Conservation (phyloP, 2,113 vertebrate species). For the Cyprinus carpio region DNA sequence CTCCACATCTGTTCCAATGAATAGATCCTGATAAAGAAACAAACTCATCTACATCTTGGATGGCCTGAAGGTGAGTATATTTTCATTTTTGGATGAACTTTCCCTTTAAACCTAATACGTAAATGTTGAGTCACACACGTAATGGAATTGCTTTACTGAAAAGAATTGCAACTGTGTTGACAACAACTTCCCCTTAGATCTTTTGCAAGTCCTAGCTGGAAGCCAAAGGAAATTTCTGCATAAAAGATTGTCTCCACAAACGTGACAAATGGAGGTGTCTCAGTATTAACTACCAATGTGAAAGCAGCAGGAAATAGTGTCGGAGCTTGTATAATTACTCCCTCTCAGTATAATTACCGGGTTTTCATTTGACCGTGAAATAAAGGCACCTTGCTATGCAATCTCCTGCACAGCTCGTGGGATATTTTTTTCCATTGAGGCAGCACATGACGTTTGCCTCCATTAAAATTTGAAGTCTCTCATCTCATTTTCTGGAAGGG, state of each 20-base stretch:
- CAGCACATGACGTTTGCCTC: neutral
- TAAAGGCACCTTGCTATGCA: slow-evolving; percentile 25
- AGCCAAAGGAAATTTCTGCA: neutral
- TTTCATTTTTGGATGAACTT: neutral
- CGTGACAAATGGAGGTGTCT: slow-evolving; percentile 14
- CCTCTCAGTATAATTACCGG: slow-evolving; percentile 38
- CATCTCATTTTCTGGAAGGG: neutral
- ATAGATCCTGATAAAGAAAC: no score
- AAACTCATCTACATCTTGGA: no score
- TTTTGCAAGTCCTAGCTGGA: slow-evolving; percentile 6
- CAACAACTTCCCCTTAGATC: neutral
- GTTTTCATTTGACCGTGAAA: slow-evolving; percentile 36
- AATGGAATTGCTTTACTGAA: neutral
- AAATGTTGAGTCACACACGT: neutral
- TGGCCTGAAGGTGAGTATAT: neutral
- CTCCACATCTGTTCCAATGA: neutral
- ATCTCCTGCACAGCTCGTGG: slow-evolving; percentile 5
- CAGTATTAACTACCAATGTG: slow-evolving; percentile 33
- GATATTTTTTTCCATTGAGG: neutral
- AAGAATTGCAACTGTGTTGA: neutral
- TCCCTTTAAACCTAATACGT: neutral
- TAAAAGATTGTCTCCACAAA: neutral
- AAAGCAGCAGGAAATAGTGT: slow-evolving; percentile 44
- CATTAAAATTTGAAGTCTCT: slow-evolving; percentile 14
- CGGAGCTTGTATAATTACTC: slow-evolving; percentile 34